These are phyloP conservation scores for Falco peregrinus DNA, from an alignment of 2,797 vertebrate species.

Conservation along the genomic window DNA sequence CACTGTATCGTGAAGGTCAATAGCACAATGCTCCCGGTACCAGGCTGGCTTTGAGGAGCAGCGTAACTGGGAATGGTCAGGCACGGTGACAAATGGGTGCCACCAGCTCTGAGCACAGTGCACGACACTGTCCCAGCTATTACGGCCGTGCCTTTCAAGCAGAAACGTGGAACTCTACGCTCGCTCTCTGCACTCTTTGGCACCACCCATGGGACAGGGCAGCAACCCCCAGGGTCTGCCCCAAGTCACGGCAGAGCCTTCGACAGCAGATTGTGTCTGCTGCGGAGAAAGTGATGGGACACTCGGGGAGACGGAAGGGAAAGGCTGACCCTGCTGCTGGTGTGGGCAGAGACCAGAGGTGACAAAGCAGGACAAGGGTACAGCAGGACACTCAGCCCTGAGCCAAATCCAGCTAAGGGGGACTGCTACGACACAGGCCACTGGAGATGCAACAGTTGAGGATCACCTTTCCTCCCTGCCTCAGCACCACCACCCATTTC, in stretches of 20 bases:
- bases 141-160: rapidly evolving
- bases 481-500: not conserved
- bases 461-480: not conserved
- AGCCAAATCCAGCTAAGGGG: not conserved
- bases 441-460: not conserved
- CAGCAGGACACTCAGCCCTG: not conserved
- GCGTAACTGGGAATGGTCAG: rapidly evolving
- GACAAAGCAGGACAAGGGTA: not conserved
- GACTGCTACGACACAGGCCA: rapidly evolving
- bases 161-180: rapidly evolving
- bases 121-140: rapidly evolving
- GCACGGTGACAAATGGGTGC: rapidly evolving
- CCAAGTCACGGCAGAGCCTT: not conserved
- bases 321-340: not conserved
- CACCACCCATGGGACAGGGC: not conserved
- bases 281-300: not conserved
- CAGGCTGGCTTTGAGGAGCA: not conserved
- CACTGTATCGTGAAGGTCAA: not conserved
- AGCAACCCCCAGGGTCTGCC: not conserved
- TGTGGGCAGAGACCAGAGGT: not conserved
- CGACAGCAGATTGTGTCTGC: not conserved
- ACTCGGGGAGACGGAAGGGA: not conserved
- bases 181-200: not conserved
- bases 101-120: not conserved
- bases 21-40: not conserved